These are phyloP conservation scores for Lacerta agilis DNA, from an alignment of 2,797 vertebrate species.

Conservation along the genomic window DNA sequence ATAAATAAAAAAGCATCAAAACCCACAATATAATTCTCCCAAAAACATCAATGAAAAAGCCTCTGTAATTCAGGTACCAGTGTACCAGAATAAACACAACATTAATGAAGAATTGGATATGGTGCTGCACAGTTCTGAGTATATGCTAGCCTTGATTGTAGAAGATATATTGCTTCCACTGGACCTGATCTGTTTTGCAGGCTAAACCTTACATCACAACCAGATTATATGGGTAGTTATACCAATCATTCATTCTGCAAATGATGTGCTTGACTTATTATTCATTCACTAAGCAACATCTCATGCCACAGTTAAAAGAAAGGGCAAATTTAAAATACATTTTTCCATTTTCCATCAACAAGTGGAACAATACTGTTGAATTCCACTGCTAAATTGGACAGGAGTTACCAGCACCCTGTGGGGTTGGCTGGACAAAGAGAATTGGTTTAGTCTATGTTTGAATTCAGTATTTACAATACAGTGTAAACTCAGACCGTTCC, in stretches of 20 bases:
- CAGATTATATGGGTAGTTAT: not conserved
- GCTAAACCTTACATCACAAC: not conserved
- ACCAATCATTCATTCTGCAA: not conserved
- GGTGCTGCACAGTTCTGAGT: not conserved
- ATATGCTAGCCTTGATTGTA: not conserved
- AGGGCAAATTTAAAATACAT: conserved; percentile 34
- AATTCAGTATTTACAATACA: conserved; percentile 69
- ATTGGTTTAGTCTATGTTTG: conserved; percentile 72
- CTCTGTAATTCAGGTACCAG: not conserved
- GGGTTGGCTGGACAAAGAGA: conserved; percentile 65
- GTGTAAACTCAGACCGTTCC: conserved; percentile 56
- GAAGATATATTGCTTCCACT: not conserved
- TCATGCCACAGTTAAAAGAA: conserved; percentile 33
- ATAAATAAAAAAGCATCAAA: not conserved
- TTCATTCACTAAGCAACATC: not conserved
- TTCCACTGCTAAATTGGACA: conserved; percentile 61
- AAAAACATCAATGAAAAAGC: not conserved
- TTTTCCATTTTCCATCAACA: conserved; percentile 35
- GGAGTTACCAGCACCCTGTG: conserved; percentile 60
- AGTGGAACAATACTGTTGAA: conserved; percentile 57
- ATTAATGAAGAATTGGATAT: not conserved
- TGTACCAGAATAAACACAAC: not conserved
- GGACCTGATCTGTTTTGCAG: not conserved
- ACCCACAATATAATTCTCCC: not conserved
- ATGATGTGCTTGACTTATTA: not conserved